Percentiles rank a stretch among this genome's conserved stretches.
phyloP scores from a whole-genome alignment of 2,888 invertebrate species.

The Lamproptera curius region DNA sequence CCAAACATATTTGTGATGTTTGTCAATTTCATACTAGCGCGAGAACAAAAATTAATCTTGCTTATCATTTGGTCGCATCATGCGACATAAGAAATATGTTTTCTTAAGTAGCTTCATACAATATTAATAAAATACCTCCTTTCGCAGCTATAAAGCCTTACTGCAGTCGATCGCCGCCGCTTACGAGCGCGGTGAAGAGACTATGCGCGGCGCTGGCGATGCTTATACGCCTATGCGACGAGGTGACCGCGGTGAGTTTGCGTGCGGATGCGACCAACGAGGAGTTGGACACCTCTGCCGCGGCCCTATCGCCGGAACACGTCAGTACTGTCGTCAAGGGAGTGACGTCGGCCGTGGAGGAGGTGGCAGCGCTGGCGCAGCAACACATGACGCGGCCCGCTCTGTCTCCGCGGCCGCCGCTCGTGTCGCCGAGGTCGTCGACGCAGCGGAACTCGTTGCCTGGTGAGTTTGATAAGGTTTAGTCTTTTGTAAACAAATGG shows the following conservation, averaged over 20 bases:
- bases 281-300: conserved; percentile 51
- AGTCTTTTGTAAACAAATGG: too few species aligned
- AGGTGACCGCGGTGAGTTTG: conserved; percentile 87
- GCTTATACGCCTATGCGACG: conserved; percentile 93
- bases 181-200: conserved; percentile 89
- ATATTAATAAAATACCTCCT: too few species aligned
- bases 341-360: conserved; percentile 62
- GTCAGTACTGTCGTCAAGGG: conserved; percentile 62
- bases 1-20: too few species aligned
- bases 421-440: conserved; percentile 69
- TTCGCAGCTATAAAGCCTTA: conserved; percentile 73
- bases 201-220: conserved; percentile 92
- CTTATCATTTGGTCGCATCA: too few species aligned
- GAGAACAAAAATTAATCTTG: too few species aligned
- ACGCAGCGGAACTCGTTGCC: conserved; percentile 74
- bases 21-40: too few species aligned
- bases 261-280: conserved; percentile 72
- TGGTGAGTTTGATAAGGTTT: too few species aligned
- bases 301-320: conserved; percentile 61
- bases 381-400: conserved; percentile 86
- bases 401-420: conserved; percentile 61
- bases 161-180: conserved; percentile 79
- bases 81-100: too few species aligned
- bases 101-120: too few species aligned
- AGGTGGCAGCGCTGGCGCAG: conserved; percentile 85